A percentile compares a stretch with the other conserved stretches of the same genome.
Evolutionary conservation across 2,888 invertebrate species (phyloP).

Genomic region (Lithophane leautieri): DNA sequence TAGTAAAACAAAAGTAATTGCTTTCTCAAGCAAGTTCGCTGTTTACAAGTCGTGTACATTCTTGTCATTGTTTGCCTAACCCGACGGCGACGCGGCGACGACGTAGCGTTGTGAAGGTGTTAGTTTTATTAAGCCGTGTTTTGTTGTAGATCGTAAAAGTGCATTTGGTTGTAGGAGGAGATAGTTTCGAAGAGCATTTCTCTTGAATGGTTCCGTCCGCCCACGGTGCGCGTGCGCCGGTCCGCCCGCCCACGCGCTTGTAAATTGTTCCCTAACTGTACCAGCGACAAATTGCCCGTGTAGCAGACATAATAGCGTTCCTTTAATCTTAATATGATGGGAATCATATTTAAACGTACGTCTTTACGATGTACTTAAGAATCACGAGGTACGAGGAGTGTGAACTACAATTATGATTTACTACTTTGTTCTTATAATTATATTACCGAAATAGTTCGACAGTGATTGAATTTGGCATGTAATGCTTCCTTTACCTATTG

Average conservation of each 20-base stretch:
- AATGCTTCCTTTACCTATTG: not conserved
- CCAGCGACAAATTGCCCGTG: constrained; percentile 83
- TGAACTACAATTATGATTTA: constrained; percentile 13
- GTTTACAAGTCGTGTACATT: constrained; percentile 62
- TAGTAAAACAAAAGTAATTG: constrained; percentile 58
- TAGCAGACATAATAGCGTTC: constrained; percentile 74
- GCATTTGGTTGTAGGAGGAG: constrained; percentile 79
- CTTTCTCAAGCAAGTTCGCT: constrained; percentile 57
- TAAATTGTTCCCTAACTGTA: constrained; percentile 87
- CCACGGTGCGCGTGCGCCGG: constrained; percentile 79
- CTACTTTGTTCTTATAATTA: not conserved
- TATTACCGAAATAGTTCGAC: not conserved
- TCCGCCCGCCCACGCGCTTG: constrained; percentile 84
- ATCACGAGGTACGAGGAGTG: constrained; percentile 5
- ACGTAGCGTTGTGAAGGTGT: constrained; percentile 74
- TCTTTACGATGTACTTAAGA: constrained; percentile 38
- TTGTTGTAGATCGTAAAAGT: constrained; percentile 81
- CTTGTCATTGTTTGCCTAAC: constrained; percentile 69
- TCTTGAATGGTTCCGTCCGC: constrained; percentile 83
- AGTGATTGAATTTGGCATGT: not conserved
- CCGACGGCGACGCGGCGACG: constrained; percentile 67
- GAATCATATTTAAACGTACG: constrained; percentile 63
- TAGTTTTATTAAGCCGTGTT: constrained; percentile 80
- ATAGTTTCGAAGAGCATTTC: constrained; percentile 78
- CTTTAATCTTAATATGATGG: constrained; percentile 78